Evolutionary conservation across 2,113 vertebrate species (phyloP).

Genomic region (Eolophus roseicapilla): DNA sequence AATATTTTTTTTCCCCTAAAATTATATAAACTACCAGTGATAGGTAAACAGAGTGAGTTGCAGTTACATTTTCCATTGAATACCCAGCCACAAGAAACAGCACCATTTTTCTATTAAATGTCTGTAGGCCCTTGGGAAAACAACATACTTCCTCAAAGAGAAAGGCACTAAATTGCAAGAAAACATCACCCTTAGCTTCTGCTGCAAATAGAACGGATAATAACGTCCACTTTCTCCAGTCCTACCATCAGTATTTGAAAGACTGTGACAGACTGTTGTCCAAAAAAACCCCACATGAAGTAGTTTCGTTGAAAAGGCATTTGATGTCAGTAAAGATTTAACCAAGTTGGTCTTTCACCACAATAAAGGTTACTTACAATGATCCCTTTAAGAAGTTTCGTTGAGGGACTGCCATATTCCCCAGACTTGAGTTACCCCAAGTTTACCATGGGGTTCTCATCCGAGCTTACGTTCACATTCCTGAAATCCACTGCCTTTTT

Average conservation of each 20-base stretch:
- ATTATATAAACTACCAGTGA: not conserved
- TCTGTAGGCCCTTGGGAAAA: not conserved
- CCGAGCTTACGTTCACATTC: not conserved
- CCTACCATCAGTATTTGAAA: not conserved
- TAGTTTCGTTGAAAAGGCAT: not conserved
- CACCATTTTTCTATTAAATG: not conserved
- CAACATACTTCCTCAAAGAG: not conserved
- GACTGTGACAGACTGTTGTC: not conserved
- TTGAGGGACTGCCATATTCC: not conserved
- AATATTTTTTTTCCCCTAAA: not conserved
- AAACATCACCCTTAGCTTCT: not conserved
- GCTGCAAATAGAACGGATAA: not conserved
- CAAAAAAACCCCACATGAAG: not conserved
- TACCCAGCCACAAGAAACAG: not conserved
- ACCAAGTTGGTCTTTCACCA: not conserved
- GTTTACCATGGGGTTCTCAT: not conserved
- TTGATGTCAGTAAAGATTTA: not conserved
- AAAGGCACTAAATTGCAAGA: not conserved
- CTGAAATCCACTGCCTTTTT: not conserved
- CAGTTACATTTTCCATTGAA: not conserved
- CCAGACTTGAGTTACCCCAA: not conserved
- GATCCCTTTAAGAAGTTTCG: not conserved
- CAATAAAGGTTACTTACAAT: not conserved
- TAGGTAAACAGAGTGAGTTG: not conserved
- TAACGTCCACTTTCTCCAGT: not conserved